Conservation (phyloP, 2,797 vertebrate genomes). For the Poecile montanus region DNA sequence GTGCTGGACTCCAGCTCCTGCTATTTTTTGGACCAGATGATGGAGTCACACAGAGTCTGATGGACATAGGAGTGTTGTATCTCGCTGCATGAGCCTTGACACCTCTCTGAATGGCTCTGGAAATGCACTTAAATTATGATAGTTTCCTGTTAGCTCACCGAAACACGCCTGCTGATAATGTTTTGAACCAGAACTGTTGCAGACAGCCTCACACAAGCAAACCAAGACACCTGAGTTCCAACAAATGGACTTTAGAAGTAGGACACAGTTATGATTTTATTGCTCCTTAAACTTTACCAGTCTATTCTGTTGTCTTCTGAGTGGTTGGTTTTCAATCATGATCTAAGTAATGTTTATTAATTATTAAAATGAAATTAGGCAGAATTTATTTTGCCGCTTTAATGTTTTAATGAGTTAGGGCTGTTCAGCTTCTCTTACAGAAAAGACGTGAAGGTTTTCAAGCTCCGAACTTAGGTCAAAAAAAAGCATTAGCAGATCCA, state of each 20-base stretch:
- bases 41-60: not conserved
- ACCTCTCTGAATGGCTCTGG: not conserved
- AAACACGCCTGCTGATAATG: not conserved
- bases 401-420: not conserved
- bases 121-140: not conserved
- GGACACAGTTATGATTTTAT: not conserved
- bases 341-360: not conserved
- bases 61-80: not conserved
- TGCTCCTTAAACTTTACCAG: not conserved
- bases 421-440: not conserved
- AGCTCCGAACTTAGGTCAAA: not conserved
- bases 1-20: not conserved
- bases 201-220: not conserved
- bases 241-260: not conserved
- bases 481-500: not conserved
- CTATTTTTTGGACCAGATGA: not conserved
- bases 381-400: not conserved
- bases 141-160: not conserved
- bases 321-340: not conserved
- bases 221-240: not conserved
- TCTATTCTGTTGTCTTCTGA: not conserved
- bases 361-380: not conserved
- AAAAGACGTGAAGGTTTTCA: not conserved
- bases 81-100: rapidly evolving
- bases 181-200: not conserved